These are phyloP conservation scores for Sinocyclocheilus anophthalmus DNA, from an alignment of 2,113 vertebrate genomes.

Conservation along the genomic window DNA sequence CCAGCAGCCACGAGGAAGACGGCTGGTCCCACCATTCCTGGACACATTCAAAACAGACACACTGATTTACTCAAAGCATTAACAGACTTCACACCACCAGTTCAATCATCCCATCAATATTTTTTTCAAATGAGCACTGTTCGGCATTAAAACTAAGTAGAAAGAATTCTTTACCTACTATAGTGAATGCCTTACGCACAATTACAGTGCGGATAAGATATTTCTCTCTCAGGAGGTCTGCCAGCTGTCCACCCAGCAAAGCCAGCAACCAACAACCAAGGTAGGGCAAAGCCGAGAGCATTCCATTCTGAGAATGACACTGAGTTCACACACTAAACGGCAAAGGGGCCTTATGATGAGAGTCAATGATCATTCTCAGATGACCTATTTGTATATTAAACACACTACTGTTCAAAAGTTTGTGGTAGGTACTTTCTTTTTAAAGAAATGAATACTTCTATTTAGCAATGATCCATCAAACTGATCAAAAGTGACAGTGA, in stretches of 20 bases:
- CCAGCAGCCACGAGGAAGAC: constrained; percentile 89
- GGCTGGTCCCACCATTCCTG: constrained; percentile 93
- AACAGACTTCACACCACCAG: background rate
- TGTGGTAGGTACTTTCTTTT: background rate
- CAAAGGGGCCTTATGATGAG: background rate
- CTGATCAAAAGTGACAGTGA: no score
- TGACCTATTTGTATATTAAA: background rate
- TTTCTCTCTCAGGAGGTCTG: constrained; percentile 87
- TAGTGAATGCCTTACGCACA: constrained; percentile 86
- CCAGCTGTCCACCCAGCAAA: constrained; percentile 86
- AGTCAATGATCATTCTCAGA: background rate
- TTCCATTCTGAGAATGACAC: constrained; percentile 82
- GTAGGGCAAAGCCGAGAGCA: constrained; percentile 93
- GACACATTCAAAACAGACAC: constrained; percentile 37
- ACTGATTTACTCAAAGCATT: constrained; percentile 18
- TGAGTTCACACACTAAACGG: background rate
- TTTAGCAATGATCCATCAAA: no score
- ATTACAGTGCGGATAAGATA: constrained; percentile 77
- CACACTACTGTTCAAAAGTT: background rate
- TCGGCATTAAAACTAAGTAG: background rate
- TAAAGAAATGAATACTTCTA: no score
- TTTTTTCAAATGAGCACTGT: background rate
- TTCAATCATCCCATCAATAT: background rate
- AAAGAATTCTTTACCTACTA: constrained; percentile 79
- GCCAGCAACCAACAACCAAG: constrained; percentile 86